Evolutionary conservation across 1,140 invertebrate species (phyloP), one percentile per base, ranked within the genome.

Genomic region (Drosophila nigrodunni): DNA sequence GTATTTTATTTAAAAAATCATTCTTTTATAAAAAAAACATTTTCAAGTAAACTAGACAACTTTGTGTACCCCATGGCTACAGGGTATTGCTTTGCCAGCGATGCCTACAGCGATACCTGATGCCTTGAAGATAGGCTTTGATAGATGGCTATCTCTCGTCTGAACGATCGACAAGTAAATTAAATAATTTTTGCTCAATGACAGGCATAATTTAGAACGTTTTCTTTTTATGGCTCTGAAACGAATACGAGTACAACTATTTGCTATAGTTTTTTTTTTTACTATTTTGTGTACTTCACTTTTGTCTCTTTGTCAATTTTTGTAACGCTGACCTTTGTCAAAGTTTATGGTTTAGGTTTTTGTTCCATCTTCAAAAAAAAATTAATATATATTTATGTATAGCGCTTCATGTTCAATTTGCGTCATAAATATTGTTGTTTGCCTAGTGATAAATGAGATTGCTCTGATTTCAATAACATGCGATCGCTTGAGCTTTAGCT

Each of bases 391-490:
- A 30, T 30, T 30, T 30, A 25, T 25, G 6, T 54, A 37, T 34
- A 13, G 2, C 46, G 57, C 25, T 13, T 34, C 41, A 59, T 59
- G 21, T 43, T 44, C 57, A 59, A 43, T 59, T 50, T 62, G 25
- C 60, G 43, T 47, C 44, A 58, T 10, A 55, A 65, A 71, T 71
- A 54, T 39, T 61, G 57, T 59, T 41, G 25, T 74, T 13, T 41
- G 54, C 35, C 39, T 35, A 61, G 57, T 86, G 82, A 86, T 87
- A 86, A 86, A 86, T 86, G 82, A 86, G 71, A 70, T 64, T 73
- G 82, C 78, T 82, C 82, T 71, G 78, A 82, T 86, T 86, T 87
- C 78, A 78, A 87, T 79, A 82, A 78, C 78, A 77, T 72, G 57
- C 71, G 65, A 74, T 74, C 54, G 78, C 66, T 67, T 10, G 50